A percentile compares a stretch with the other conserved stretches of the same genome.
These are phyloP conservation scores for Manis javanica DNA, from an alignment of 2,797 vertebrate genomes.

Conservation along the genomic window DNA sequence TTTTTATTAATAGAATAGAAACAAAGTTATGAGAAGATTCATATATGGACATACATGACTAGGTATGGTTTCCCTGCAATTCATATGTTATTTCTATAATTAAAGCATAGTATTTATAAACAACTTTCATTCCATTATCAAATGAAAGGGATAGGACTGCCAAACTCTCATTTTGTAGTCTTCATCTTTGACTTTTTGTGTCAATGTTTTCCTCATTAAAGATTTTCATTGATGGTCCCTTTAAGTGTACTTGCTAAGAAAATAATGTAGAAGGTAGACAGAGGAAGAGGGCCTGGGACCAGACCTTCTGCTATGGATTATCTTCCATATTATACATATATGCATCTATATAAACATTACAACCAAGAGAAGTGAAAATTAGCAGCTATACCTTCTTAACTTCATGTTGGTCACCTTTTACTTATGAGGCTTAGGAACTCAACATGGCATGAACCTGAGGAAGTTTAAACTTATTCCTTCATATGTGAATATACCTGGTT, in stretches of 20 bases:
- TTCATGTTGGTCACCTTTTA: background rate
- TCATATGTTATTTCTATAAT: background rate
- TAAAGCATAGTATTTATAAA: background rate
- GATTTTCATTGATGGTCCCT: background rate
- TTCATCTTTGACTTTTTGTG: background rate
- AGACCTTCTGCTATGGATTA: background rate
- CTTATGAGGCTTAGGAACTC: background rate
- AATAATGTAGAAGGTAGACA: background rate
- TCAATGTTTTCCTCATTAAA: background rate
- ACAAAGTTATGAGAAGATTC: background rate
- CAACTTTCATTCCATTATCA: background rate
- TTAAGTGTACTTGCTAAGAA: background rate
- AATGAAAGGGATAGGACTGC: background rate
- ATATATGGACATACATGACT: background rate
- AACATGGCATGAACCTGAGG: background rate
- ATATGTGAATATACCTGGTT: background rate
- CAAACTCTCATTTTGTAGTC: background rate
- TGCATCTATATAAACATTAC: background rate
- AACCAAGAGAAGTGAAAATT: background rate
- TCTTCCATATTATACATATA: background rate
- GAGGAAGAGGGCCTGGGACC: background rate
- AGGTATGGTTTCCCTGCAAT: background rate
- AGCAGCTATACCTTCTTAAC: background rate
- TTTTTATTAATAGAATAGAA: conserved; percentile 14
- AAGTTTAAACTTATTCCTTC: background rate